Base-by-base conservation (phyloP, 2,888 invertebrate species). In the Muschampia plurimacula region DNA sequence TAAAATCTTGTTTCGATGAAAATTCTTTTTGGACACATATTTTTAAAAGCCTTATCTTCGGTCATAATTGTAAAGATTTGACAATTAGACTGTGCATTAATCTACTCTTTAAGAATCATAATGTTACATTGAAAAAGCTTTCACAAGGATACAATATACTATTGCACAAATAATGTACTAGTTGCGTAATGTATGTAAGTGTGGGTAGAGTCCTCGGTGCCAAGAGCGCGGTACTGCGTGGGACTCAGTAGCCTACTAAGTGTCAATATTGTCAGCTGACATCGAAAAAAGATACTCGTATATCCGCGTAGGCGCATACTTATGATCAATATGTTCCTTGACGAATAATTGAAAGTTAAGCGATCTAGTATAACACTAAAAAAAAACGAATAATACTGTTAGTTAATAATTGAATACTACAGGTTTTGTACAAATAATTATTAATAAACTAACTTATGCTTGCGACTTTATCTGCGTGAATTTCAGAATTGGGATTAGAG, bases 121-220 rank as follows among this genome's bases (percentile, higher is more conserved):
- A 8, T 10, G 2, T 36, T n/a, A 39, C n/a, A 57, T 28, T 28
- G 28, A 44, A 60, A 2, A 10, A 32, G 10, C 32, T 64, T 64
- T 60, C 60, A 46, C 44, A 49, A 68, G 55, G 36, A 64, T 12
- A 9, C 36, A 55, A 5, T 65, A 9, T 39, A 36, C 36, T 74
- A 77, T 82, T 82, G 75, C 77, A 81, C 82, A 84, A 82, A 81
- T 77, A 69, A 74, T 78, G 80, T 74, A 74, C 60, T 75, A 67
- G 77, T 87, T 86, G 82, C 80, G 84, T 84, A 86, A 85, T 79
- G 77, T 74, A 0, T 22, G 22, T 22, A 69, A 63, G 77, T 82
- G 90, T 90, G 88, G 90, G 92, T 80, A 80, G 90, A 86, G 88
- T 86, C 88, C 89, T 90, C 86, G 85, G 63, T 74, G 75, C 62